phyloP scores from a whole-genome alignment of 2,888 invertebrate species.

The Drosophila tanythrix region DNA sequence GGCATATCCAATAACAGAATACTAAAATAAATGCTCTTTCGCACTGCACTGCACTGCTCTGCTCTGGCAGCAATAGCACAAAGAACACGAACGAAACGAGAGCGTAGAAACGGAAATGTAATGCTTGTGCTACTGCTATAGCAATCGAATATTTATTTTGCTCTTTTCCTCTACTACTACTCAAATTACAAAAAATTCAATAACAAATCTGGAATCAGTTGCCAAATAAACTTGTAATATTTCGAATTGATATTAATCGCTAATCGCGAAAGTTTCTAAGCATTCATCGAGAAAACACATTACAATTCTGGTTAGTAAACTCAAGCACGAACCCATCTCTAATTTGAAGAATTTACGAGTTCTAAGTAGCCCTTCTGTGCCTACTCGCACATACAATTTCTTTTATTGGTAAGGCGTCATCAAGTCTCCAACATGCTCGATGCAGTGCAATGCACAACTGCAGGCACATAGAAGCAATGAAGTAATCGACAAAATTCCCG shows the following conservation, averaged over 20 bases:
- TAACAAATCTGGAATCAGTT: not conserved
- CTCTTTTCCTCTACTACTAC: not conserved
- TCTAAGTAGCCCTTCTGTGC: not conserved
- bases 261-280: not conserved
- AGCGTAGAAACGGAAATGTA: too few relatives aligned
- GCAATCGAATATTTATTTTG: not conserved
- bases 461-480: not conserved
- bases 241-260: not conserved
- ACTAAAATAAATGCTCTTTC: not conserved
- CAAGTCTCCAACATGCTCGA: slow-evolving; percentile 31
- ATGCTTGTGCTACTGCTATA: not conserved
- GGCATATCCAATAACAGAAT: not conserved
- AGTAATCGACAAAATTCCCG: not conserved
- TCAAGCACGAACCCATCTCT: not conserved
- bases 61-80: not conserved
- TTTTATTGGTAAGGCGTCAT: slow-evolving; percentile 43
- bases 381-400: not conserved
- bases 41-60: not conserved
- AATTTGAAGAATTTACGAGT: not conserved
- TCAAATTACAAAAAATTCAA: not conserved
- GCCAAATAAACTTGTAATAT: not conserved
- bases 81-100: not conserved
- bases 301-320: not conserved
- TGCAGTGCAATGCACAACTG: slow-evolving; percentile 1
- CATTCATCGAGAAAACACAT: not conserved